These are phyloP conservation scores for Lemur catta DNA, from an alignment of 2,797 vertebrate species.

Conservation along the genomic window DNA sequence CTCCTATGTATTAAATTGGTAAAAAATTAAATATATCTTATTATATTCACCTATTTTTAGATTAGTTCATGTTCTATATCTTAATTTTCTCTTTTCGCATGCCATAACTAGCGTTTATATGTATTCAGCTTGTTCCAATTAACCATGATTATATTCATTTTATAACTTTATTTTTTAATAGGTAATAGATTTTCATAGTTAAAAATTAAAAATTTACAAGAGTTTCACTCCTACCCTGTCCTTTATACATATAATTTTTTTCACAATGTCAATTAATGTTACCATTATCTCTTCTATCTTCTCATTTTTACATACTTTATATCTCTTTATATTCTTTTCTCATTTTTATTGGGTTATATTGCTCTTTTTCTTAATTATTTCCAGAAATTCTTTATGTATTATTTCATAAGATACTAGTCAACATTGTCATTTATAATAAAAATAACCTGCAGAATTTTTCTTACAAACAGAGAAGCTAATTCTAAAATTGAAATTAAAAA, in stretches of 20 bases:
- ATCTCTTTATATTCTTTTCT: not conserved
- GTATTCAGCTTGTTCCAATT: not conserved
- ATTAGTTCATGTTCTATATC: not conserved
- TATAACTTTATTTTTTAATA: conserved; percentile 7
- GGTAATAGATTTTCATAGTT: not conserved
- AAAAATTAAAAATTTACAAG: not conserved
- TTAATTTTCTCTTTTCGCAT: not conserved
- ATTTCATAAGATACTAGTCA: not conserved
- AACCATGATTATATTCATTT: not conserved
- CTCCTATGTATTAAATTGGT: not conserved
- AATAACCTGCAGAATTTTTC: conserved; percentile 5
- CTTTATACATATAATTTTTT: not conserved
- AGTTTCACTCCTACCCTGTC: not conserved
- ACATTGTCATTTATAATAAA: conserved; percentile 22
- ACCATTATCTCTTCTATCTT: not conserved
- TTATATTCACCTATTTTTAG: not conserved
- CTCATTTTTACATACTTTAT: not conserved
- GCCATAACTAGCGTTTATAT: not conserved
- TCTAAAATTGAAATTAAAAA: conserved; percentile 21
- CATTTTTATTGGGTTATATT: not conserved
- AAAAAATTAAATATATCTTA: not conserved
- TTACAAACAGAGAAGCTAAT: not conserved
- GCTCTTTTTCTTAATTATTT: conserved; percentile 14
- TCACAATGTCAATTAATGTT: not conserved
- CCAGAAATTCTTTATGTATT: not conserved